Evolutionary conservation across 1,140 invertebrate species (phyloP), one percentile per base, ranked within the genome.

Genomic region (Drosophila athabasca): DNA sequence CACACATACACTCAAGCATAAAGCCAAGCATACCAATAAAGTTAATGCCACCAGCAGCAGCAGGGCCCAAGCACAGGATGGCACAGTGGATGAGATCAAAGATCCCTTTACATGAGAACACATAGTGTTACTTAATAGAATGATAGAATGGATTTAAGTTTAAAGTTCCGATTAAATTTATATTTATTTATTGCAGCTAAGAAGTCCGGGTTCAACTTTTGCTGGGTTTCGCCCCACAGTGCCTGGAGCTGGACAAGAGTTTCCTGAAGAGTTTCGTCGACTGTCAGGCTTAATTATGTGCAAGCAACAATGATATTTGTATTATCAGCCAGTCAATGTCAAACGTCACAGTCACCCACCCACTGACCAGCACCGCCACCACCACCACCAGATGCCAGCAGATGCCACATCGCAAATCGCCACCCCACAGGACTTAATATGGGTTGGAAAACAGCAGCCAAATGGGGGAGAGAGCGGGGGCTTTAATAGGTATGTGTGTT

Each of bases 271-370:
- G 82, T 76, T 60, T 85, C 68, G 81, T 81, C 76, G 84, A 49
- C 65, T 64, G 77, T 62, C 59, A 50, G 64, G 41, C 74, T 88
- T 87, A 87, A 87, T 87, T 87, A 87, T 87, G 83, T 87, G 82
- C 82, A 87, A 87, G 82, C 79, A 88, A 73, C 83, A 87, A 79
- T 88, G 79, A 88, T 88, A 83, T 88, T 88, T 88, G 82, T 87
- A 88, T 88, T 85, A 85, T 85, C 82, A 78, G 61, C 45, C 77
- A 69, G 72, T 64, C 79, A 76, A 83, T 82, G 76, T 82, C 70
- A 57, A 66, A 65, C 59, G 57, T 45, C 76, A 79, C 64, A 61
- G 68, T 58, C 62, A 19, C 57, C 61, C 62, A 19, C 57, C 58
- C 64, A 58, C 19, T 60, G 49, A 29, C 46, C 73, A 44, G 26